A percentile compares a stretch with the other conserved stretches of the same genome.
Conservation (phyloP, 2,113 vertebrate species). For the Lampris megalopsis region DNA sequence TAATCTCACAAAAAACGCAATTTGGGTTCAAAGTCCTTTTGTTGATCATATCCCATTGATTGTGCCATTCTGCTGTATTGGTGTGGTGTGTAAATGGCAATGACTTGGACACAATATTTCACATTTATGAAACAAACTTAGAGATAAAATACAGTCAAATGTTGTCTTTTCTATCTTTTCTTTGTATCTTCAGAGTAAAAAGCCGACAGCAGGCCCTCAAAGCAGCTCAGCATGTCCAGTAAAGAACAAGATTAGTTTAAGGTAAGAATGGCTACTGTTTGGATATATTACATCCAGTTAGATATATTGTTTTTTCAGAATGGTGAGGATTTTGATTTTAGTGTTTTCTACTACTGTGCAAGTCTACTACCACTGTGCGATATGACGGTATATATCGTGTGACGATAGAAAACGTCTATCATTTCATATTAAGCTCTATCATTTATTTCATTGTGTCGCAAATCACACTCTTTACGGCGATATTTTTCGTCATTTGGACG, state of each 20-base stretch:
- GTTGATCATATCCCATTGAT: background rate
- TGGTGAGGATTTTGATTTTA: too few species aligned
- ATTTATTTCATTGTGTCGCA: too few species aligned
- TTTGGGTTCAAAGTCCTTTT: background rate
- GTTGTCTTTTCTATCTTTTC: slow-evolving; percentile 20
- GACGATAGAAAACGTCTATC: too few species aligned
- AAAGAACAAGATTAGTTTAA: background rate
- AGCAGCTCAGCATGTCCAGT: background rate
- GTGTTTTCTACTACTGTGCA: too few species aligned
- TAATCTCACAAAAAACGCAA: background rate
- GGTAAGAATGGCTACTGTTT: slow-evolving; percentile 38
- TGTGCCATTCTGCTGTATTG: background rate
- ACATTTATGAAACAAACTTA: too few species aligned
- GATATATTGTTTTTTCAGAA: too few species aligned
- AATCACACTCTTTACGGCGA: too few species aligned
- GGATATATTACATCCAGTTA: background rate
- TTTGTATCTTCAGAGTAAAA: slow-evolving; percentile 19
- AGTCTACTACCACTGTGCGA: too few species aligned
- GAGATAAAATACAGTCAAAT: background rate
- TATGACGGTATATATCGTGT: too few species aligned
- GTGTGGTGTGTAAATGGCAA: background rate
- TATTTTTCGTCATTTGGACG: too few species aligned
- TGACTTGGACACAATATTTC: too few species aligned
- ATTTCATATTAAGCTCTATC: too few species aligned
- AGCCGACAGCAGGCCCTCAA: background rate